A percentile compares a stretch with the other conserved stretches of the same genome.
Conservation (phyloP, 2,113 vertebrate genomes). For the Motacilla alba region DNA sequence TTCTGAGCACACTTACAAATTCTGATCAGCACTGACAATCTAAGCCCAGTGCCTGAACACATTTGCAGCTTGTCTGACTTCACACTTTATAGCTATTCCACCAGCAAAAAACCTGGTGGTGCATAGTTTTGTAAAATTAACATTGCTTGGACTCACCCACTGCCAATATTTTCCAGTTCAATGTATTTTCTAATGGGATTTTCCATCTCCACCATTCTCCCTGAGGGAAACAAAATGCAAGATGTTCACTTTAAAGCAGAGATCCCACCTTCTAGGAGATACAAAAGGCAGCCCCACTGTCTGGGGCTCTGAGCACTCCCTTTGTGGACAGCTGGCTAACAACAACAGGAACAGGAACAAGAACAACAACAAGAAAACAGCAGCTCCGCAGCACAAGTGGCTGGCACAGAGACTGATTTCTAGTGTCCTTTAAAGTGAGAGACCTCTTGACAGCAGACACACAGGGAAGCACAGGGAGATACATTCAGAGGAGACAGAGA, state of each 20-base stretch:
- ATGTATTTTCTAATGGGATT: not conserved
- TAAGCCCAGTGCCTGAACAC: not conserved
- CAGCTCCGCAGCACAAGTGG: too few species aligned
- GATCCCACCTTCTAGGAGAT: not conserved
- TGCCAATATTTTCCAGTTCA: not conserved
- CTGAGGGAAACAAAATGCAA: not conserved
- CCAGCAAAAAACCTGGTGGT: too few species aligned
- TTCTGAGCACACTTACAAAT: too few species aligned
- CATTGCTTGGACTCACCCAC: not conserved
- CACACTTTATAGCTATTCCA: not conserved
- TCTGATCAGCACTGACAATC: not conserved
- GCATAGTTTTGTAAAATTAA: not conserved
- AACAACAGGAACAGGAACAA: not conserved
- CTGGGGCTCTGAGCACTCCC: not conserved
- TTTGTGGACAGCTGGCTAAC: not conserved
- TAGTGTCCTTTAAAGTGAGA: not conserved
- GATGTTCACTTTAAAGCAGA: not conserved
- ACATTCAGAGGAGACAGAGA: not conserved
- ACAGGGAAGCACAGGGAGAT: not conserved
- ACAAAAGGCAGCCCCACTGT: not conserved
- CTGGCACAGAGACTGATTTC: not conserved
- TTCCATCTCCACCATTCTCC: not conserved
- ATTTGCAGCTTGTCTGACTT: not conserved
- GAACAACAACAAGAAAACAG: not conserved
- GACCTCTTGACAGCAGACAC: not conserved